These are phyloP conservation scores for Synchiropus splendidus DNA, from an alignment of 2,113 vertebrate genomes.

Conservation along the genomic window DNA sequence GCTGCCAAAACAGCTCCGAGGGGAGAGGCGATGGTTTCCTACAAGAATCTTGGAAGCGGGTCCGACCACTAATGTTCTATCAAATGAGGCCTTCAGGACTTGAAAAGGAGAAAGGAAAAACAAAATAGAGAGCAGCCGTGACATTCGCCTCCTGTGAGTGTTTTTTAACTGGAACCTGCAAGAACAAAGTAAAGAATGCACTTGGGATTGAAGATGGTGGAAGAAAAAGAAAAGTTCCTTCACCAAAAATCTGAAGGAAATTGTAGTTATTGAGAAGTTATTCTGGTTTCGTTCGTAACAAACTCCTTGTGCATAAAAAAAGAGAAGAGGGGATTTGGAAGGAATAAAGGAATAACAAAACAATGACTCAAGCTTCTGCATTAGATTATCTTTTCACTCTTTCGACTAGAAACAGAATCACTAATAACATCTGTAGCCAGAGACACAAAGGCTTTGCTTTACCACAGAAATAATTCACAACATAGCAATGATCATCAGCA, in stretches of 20 bases:
- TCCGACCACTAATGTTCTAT: constrained; percentile 34
- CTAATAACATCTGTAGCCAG: too few relatives aligned
- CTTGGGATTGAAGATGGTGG: constrained; percentile 12
- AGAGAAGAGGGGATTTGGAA: not conserved
- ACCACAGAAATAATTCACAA: not conserved
- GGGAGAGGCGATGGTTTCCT: constrained; percentile 9
- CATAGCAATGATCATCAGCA: too few relatives aligned
- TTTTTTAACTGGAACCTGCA: constrained; percentile 10
- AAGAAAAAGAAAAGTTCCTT: constrained; percentile 1
- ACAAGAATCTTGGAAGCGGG: constrained; percentile 14
- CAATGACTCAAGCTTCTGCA: too few relatives aligned
- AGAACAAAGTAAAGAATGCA: constrained; percentile 26
- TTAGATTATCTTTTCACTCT: too few relatives aligned
- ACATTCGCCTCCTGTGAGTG: constrained; percentile 14
- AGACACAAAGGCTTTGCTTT: constrained; percentile 1
- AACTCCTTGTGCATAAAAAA: not conserved
- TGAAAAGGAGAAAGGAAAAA: not conserved
- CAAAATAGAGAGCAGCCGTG: constrained; percentile 5
- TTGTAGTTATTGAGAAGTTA: too few relatives aligned
- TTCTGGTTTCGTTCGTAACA: too few relatives aligned
- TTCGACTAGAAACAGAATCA: too few relatives aligned
- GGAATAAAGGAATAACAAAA: too few relatives aligned
- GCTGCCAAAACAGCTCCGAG: constrained; percentile 7
- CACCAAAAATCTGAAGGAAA: too few relatives aligned
- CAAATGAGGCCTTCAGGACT: constrained; percentile 29